Base-by-base conservation (phyloP, 2,797 vertebrate species). In the Antennarius maculatus region DNA sequence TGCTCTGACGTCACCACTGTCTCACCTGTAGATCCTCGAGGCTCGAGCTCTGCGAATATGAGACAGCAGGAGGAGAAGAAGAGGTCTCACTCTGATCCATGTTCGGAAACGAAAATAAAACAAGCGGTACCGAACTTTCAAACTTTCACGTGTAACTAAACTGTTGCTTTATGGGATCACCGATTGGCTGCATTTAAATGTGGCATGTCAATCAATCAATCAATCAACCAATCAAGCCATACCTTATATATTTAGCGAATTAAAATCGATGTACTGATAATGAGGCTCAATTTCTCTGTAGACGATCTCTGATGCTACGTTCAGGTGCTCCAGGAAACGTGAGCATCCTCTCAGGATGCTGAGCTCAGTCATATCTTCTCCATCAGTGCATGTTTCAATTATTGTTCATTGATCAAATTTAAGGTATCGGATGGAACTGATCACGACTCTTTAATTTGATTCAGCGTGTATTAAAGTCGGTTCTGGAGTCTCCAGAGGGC, bases 31-130 rank as follows among this genome's bases (percentile, higher is more conserved):
- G 23, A 23, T 23, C 23, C 31, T 34, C 28, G 28, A 7, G 42
- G 55, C 5, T 17, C 49, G 17, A 46, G 15, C 14, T 0, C 56
- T 43, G 46, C 59, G 58, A 4, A 79, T 73, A 72, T 57, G n/a
- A 28, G 58, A 58, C 16, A 4, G 0, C 15, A 15, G 11, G 1
- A 3, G 0, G 9, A 23, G 23, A 2, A 23, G 23, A 23, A 23
- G 84, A 82, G 47, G 2, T 54, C 64, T 69, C 84, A 84, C 84
- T 82, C 77, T 49, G 55, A 46, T 6, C 1, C 6, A 15, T 10
- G 2, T 66, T n/a, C 15, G 59, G 43, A 16, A 66, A 29, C 41
- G 28, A 16, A 28, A 15, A 9, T 4, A 52, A 54, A 13, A 13
- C 4, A 6, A 4, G 15, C 13, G 11, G 23, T 23, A 23, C 1